These are phyloP conservation scores for Lota lota DNA, from an alignment of 2,113 vertebrate genomes.

Conservation along the genomic window DNA sequence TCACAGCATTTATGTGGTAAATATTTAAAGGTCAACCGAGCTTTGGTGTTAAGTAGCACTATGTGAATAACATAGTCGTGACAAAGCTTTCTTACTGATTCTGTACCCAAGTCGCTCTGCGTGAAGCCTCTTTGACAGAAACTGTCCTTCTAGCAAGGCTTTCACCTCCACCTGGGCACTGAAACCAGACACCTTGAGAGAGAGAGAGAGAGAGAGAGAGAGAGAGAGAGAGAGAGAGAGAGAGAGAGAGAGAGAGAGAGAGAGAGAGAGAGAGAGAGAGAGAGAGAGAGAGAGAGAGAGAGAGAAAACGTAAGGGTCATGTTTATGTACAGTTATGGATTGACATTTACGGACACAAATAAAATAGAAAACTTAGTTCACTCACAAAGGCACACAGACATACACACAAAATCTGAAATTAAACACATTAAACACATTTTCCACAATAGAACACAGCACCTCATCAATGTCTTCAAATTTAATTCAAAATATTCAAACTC, in stretches of 20 bases:
- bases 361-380: too few species aligned
- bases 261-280: not conserved
- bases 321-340: too few species aligned
- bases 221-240: not conserved
- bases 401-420: too few species aligned
- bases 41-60: not conserved
- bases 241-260: not conserved
- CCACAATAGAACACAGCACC: too few species aligned
- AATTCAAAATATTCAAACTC: too few species aligned
- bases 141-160: constrained; percentile 92
- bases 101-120: constrained; percentile 90
- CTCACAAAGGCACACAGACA: too few species aligned
- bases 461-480: too few species aligned
- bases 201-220: not conserved
- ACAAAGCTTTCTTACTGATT: constrained; percentile 75
- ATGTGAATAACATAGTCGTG: not conserved
- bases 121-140: constrained; percentile 90
- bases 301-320: not conserved
- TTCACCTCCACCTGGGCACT: constrained; percentile 80
- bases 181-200: constrained; percentile 63
- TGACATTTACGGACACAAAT: too few species aligned
- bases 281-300: not conserved
- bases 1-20: too few species aligned
- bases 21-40: not conserved
- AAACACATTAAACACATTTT: too few species aligned